Percentiles rank a stretch among this genome's conserved stretches.
Conservation (phyloP, 2,113 vertebrate genomes). For the cattle (Bos taurus) region ARS-UCD2.0 NC_037338.1:13866001-13866500, state of each 20-base stretch:
- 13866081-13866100: background rate
- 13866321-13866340: background rate
- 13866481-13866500: background rate
- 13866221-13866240: background rate
- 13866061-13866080: background rate
- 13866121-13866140: background rate
- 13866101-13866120: background rate
- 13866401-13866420: background rate
- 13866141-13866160: background rate
- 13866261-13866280: background rate
- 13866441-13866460: background rate
- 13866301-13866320: background rate
- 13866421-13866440: background rate
- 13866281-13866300: background rate
- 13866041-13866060: background rate
- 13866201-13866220: background rate
- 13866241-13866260: background rate
- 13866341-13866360: background rate
- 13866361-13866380: background rate
- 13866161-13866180: background rate
- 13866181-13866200: background rate
- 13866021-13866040: slow-evolving; percentile 7
- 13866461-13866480: background rate
- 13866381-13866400: background rate
- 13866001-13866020: background rate